Percentiles rank a stretch among this genome's conserved stretches.
phyloP scores from a whole-genome alignment of 2,888 invertebrate species.

The Hermodice carunculata region DNA sequence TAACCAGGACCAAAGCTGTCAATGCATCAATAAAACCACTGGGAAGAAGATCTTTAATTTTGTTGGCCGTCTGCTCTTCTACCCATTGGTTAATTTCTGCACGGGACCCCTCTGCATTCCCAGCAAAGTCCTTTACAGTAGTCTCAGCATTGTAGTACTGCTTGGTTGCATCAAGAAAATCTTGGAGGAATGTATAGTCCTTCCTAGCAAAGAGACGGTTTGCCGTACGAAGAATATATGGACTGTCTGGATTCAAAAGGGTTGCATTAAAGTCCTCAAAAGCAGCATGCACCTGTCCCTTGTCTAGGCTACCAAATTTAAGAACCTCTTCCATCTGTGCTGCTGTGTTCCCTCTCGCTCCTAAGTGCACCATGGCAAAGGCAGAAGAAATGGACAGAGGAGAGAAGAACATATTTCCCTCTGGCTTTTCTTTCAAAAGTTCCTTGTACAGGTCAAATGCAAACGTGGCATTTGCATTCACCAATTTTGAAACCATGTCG shows the following conservation, averaged over 20 bases:
- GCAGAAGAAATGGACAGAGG: slow-evolving; percentile 3
- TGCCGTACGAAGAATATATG: slow-evolving; percentile 33
- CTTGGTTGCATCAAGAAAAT: slow-evolving; percentile 39
- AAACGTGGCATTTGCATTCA: neutral
- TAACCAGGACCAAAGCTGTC: slow-evolving; percentile 69
- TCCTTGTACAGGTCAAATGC: slow-evolving; percentile 2
- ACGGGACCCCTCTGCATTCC: slow-evolving; percentile 62
- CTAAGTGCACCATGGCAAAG: neutral
- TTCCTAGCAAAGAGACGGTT: slow-evolving; percentile 52
- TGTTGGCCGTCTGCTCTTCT: slow-evolving; percentile 82
- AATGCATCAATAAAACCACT: slow-evolving; percentile 67
- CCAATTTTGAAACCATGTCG: neutral
- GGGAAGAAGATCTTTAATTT: slow-evolving; percentile 83
- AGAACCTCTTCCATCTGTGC: slow-evolving; percentile 1
- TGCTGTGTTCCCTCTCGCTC: neutral
- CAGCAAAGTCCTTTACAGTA: slow-evolving; percentile 50
- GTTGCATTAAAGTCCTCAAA: neutral
- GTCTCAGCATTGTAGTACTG: slow-evolving; percentile 45
- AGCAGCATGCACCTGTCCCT: neutral
- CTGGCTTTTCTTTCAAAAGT: neutral
- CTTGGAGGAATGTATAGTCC: slow-evolving; percentile 11
- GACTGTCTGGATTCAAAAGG: neutral
- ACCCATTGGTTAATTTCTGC: slow-evolving; percentile 85
- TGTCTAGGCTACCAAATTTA: neutral
- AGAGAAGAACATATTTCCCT: slow-evolving; percentile 6